These are phyloP conservation scores for Oegoconia quadripuncta DNA, from an alignment of 2,888 invertebrate genomes.

Conservation along the genomic window DNA sequence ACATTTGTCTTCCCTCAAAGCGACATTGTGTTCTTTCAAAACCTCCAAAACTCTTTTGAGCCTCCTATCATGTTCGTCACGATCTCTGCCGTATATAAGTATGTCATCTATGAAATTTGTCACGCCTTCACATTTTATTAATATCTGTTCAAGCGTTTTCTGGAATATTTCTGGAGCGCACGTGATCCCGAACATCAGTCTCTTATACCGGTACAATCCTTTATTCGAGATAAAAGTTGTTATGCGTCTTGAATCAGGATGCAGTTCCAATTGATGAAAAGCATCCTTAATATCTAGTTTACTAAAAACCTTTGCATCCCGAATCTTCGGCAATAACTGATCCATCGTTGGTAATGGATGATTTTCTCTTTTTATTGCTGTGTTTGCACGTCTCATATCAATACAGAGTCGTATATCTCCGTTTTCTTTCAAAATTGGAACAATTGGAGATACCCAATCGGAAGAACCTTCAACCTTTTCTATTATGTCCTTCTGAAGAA, in stretches of 20 bases:
- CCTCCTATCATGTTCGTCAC: constrained; percentile 7
- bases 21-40: constrained; percentile 15
- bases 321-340: constrained; percentile 13
- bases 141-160: constrained; percentile 17
- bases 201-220: constrained; percentile 44
- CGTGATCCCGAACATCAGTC: no score
- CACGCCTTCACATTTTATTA: constrained; percentile 12
- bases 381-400: constrained; percentile 10
- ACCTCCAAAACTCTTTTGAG: constrained; percentile 7
- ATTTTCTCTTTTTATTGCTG: constrained; percentile 21
- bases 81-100: constrained; percentile 4
- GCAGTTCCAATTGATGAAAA: no score
- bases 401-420: constrained; percentile 14
- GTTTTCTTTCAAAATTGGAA: no score
- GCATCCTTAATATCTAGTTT: no score
- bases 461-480: constrained; percentile 17
- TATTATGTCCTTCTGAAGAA: constrained; percentile 18
- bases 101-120: constrained; percentile 17
- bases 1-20: constrained; percentile 30
- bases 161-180: constrained; percentile 29
- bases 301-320: constrained; percentile 1
- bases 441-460: constrained; percentile 19
- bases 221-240: constrained; percentile 7
- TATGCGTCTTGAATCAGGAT: no score
- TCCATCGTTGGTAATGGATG: constrained; percentile 29